A percentile compares a stretch with the other conserved stretches of the same genome.
Conservation (phyloP, 2,888 invertebrate genomes). For the Merodon equestris region DNA sequence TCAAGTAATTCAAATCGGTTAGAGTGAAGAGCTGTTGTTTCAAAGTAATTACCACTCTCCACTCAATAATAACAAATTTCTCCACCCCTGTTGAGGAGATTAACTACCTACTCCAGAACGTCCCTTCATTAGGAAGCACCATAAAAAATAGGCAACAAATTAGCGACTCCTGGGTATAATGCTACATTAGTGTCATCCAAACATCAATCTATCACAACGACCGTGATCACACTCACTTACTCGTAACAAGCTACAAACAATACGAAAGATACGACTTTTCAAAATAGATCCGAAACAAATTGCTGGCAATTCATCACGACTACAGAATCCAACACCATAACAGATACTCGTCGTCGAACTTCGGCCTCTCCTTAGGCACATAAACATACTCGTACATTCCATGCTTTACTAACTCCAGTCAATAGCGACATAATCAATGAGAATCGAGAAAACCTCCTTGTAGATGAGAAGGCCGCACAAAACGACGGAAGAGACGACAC, state of each 20-base stretch:
- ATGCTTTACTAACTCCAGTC: slow-evolving; percentile 34
- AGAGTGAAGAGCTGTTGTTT: no score
- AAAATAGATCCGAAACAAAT: slow-evolving; percentile 63
- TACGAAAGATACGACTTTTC: slow-evolving; percentile 22
- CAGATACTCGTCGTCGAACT: slow-evolving; percentile 55
- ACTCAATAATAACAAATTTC: no score
- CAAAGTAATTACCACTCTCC: no score
- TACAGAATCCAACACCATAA: slow-evolving; percentile 20
- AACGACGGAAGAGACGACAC: slow-evolving; percentile 55
- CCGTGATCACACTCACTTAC: slow-evolving; percentile 50
- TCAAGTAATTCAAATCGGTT: no score
- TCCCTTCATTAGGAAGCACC: not conserved
- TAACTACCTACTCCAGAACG: not conserved
- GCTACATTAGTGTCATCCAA: slow-evolving; percentile 24
- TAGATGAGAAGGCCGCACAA: slow-evolving; percentile 44
- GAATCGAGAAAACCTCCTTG: slow-evolving; percentile 45
- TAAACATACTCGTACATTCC: not conserved
- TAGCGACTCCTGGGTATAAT: slow-evolving; percentile 44
- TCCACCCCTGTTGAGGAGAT: no score
- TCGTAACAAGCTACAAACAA: no score
- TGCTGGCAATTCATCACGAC: slow-evolving; percentile 63
- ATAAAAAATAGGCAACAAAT: slow-evolving; percentile 18
- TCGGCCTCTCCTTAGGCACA: slow-evolving; percentile 24
- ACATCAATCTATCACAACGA: slow-evolving; percentile 40
- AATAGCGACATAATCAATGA: slow-evolving; percentile 58